Conservation (phyloP, 1,140 invertebrate genomes). For the Neodiprion pinetum region DNA sequence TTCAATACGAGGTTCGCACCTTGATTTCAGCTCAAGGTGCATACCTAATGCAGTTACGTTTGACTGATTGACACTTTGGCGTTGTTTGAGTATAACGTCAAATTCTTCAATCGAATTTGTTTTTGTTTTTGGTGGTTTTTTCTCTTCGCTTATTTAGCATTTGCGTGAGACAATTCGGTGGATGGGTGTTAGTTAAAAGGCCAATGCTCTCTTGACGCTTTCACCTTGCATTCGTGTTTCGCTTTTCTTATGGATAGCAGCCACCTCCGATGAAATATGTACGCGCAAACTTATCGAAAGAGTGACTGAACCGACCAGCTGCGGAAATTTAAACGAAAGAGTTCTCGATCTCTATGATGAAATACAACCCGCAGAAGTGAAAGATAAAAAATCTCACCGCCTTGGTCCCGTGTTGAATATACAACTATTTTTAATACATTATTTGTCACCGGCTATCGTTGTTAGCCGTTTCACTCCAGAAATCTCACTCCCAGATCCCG, state of each 20-base stretch:
- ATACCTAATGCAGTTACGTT: too few relatives aligned
- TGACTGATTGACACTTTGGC: too few relatives aligned
- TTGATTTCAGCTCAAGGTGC: too few relatives aligned
- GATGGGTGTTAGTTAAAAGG: constrained; percentile 4
- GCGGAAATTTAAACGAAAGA: background rate
- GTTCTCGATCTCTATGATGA: background rate
- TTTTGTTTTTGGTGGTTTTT: background rate
- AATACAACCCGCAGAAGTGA: too few relatives aligned
- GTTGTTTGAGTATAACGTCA: background rate
- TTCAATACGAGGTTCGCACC: too few relatives aligned
- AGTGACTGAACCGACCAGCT: background rate
- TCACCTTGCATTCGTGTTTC: constrained; percentile 6
- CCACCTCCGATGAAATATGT: background rate
- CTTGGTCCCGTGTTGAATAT: too few relatives aligned
- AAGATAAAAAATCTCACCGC: too few relatives aligned
- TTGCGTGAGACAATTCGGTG: background rate
- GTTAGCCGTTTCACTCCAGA: too few relatives aligned
- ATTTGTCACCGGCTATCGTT: too few relatives aligned
- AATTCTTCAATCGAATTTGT: background rate
- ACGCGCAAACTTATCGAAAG: constrained; percentile 4
- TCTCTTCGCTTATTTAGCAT: background rate
- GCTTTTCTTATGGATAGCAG: background rate
- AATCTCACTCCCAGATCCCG: too few relatives aligned
- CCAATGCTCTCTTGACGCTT: constrained; percentile 8
- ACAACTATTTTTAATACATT: too few relatives aligned